Evolutionary conservation across 2,113 vertebrate genomes (phyloP), one percentile per base, ranked within the genome.

Genomic region (Amazona guildingii): DNA sequence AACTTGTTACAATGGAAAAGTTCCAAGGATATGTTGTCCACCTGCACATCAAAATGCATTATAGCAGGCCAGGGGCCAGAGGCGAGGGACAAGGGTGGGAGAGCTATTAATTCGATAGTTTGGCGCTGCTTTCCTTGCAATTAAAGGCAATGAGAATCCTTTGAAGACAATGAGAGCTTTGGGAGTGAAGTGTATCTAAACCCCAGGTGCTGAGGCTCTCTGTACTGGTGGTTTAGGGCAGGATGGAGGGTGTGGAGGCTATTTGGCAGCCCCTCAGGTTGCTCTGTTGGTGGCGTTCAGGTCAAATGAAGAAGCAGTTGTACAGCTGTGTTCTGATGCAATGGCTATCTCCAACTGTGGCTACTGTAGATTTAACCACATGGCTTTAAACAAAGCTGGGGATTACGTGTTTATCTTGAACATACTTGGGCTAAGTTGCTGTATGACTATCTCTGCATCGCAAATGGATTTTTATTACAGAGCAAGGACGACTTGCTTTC

Each of bases 1-100:
- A 80, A 95, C 79, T 97, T 97, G 92, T 67, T 93, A 96, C 2
- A 10, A 81, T 97, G 97, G 97, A 98, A 96, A 87, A 90, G 48
- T 96, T 98, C 97, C 97, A 97, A 81, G 83, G 83, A 51, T 89
- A 48, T 9, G 69, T 69, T 94, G 83, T 96, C 92, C 73, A 18
- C 59, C 18, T 57, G 23, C 68, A 86, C 88, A 92, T 94, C 86
- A 87, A 93, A 95, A 89, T 69, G 66, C 83, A 73, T 90, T 86
- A 94, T 86, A 94, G 76, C 80, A 89, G 94, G 91, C 91, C 43
- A 43, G 78, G 64, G 94, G 68, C 95, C 92, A 94, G 95, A 94
- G 73, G 41, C 2, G 0, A 86, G 44, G 92, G 92, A 88, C 93
- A 92, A 92, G 88, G 92, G 83, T 61, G 86, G 70, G 37, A 74